These are phyloP conservation scores for Maniola hyperantus DNA, from an alignment of 2,888 invertebrate genomes.

Conservation along the genomic window DNA sequence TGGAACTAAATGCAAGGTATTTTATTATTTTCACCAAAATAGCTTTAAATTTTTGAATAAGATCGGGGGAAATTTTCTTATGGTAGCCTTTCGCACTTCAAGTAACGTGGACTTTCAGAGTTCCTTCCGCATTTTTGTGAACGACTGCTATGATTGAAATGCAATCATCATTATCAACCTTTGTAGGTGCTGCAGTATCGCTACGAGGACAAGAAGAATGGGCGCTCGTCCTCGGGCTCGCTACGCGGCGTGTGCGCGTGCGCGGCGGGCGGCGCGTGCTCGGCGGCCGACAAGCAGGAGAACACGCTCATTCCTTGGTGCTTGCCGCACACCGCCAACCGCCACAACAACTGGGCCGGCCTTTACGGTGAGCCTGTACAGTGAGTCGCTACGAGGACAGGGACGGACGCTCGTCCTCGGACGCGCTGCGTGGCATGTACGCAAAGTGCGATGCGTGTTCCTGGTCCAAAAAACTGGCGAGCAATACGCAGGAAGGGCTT, in stretches of 20 bases:
- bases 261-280: slow-evolving; percentile 85
- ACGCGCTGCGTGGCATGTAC: no score
- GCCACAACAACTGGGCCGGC: slow-evolving; percentile 94
- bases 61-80: no score
- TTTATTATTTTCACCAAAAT: neutral
- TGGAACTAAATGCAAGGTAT: slow-evolving; percentile 84
- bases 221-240: slow-evolving; percentile 66
- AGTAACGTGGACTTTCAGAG: no score
- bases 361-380: slow-evolving; percentile 83
- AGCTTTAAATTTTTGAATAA: no score
- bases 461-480: no score
- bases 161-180: no score
- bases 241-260: slow-evolving; percentile 91
- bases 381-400: neutral
- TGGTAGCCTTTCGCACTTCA: neutral
- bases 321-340: slow-evolving; percentile 92
- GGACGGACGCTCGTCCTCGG: neutral
- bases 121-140: no score
- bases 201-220: slow-evolving; percentile 74
- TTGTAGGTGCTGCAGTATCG: slow-evolving; percentile 73
- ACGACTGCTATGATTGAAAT: no score
- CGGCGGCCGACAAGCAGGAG: slow-evolving; percentile 88
- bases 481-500: no score
- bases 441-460: no score
- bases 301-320: slow-evolving; percentile 95